Evolutionary conservation across 2,113 vertebrate species (phyloP).

Genomic region (Gulo gulo): DNA sequence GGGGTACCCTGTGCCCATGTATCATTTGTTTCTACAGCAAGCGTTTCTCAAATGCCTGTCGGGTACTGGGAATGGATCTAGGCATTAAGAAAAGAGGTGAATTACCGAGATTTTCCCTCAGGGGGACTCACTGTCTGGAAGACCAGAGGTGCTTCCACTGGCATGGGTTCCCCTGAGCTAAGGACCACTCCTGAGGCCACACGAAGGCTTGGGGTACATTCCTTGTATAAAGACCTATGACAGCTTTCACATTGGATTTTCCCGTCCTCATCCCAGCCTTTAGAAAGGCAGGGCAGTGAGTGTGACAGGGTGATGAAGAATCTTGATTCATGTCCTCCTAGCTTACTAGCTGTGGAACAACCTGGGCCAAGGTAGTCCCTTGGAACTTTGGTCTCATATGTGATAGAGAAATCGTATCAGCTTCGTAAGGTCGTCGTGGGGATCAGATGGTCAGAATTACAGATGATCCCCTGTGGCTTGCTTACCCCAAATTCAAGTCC

Average conservation of each 20-base stretch:
- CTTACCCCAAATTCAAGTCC: neutral
- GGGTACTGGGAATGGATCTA: neutral
- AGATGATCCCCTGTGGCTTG: neutral
- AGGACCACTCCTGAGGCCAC: neutral
- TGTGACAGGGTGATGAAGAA: neutral
- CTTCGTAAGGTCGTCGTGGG: neutral
- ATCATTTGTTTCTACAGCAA: neutral
- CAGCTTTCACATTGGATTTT: neutral
- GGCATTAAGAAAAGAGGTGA: neutral
- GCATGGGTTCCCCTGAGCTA: neutral
- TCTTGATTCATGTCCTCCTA: neutral
- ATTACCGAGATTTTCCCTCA: neutral
- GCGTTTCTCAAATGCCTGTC: neutral
- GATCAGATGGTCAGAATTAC: neutral
- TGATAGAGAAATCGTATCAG: neutral
- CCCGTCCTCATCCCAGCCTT: neutral
- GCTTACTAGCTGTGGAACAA: neutral
- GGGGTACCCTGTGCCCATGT: neutral
- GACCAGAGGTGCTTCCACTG: neutral
- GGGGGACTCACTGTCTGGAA: neutral
- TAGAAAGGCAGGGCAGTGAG: neutral
- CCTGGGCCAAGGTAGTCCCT: neutral
- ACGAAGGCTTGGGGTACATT: neutral
- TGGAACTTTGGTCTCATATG: neutral
- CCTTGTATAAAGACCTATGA: neutral